phyloP scores from a whole-genome alignment of 2,113 vertebrate species.

The Fulmarus glacialis region DNA sequence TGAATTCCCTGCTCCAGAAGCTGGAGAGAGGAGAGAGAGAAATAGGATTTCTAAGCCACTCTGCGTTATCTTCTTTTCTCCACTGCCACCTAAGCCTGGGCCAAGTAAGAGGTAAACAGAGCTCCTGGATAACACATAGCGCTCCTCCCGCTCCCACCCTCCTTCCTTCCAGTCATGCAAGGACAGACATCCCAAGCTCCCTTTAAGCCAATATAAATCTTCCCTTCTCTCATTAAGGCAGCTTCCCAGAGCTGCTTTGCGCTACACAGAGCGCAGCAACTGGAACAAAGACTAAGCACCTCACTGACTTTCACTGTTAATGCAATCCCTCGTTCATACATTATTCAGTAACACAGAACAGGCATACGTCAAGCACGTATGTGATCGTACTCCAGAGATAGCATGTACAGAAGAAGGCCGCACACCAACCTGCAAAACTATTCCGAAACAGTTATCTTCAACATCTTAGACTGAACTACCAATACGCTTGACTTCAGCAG shows the following conservation, averaged over 20 bases:
- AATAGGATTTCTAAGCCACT: background rate
- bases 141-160: background rate
- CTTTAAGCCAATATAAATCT: background rate
- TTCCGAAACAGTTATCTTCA: background rate
- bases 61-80: background rate
- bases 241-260: background rate
- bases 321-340: background rate
- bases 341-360: background rate
- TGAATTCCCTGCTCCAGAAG: background rate
- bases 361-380: fast-evolving
- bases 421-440: background rate
- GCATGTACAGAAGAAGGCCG: background rate
- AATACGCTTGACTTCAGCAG: background rate
- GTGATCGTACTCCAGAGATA: background rate
- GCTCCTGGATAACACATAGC: background rate
- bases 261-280: background rate
- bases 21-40: background rate
- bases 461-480: background rate
- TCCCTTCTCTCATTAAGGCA: background rate
- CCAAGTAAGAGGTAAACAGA: background rate
- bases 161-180: background rate
- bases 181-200: background rate
- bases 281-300: background rate
- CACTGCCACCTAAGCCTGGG: background rate
- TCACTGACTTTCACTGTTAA: background rate